Conservation (phyloP, 2,797 vertebrate genomes). For the Gymnoscopelus braueri region DNA sequence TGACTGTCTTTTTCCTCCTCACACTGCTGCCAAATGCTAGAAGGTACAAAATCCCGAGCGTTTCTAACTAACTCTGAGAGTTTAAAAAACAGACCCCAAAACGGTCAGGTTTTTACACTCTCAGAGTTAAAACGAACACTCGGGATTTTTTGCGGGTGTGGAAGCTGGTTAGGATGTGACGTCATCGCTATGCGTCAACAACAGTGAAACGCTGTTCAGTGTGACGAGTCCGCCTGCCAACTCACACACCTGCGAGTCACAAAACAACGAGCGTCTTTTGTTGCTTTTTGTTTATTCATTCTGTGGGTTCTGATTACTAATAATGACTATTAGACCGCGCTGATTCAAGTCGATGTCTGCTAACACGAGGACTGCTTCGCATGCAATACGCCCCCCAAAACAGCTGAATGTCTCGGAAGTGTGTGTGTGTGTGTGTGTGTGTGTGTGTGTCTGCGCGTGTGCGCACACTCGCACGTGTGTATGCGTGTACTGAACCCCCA, state of each 20-base stretch:
- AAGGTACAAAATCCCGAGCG: too few species aligned
- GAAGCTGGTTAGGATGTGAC: slow-evolving; percentile 35
- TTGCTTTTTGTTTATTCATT: slow-evolving; percentile 23
- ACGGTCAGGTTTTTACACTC: too few species aligned
- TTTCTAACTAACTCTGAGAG: too few species aligned
- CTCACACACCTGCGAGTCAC: slow-evolving; percentile 8
- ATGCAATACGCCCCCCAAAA: slow-evolving; percentile 48
- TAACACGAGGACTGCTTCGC: slow-evolving; percentile 50
- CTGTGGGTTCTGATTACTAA: slow-evolving; percentile 44
- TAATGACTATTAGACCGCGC: slow-evolving; percentile 30
- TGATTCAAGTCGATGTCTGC: slow-evolving; percentile 50
- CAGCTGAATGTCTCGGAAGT: not conserved
- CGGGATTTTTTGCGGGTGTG: too few species aligned
- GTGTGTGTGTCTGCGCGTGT: slow-evolving; percentile 22
- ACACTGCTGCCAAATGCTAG: not conserved
- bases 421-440: slow-evolving; percentile 12
- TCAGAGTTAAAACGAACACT: too few species aligned
- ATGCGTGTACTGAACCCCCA: slow-evolving; percentile 62
- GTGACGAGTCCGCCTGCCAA: not conserved
- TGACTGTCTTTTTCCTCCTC: not conserved
- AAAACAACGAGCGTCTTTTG: slow-evolving; percentile 27
- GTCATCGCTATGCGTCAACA: not conserved
- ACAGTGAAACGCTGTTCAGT: not conserved
- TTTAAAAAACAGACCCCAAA: too few species aligned
- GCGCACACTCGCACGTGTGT: slow-evolving; percentile 26